These are phyloP conservation scores for Nowickia ferox DNA, from an alignment of 2,888 invertebrate species.

Conservation along the genomic window DNA sequence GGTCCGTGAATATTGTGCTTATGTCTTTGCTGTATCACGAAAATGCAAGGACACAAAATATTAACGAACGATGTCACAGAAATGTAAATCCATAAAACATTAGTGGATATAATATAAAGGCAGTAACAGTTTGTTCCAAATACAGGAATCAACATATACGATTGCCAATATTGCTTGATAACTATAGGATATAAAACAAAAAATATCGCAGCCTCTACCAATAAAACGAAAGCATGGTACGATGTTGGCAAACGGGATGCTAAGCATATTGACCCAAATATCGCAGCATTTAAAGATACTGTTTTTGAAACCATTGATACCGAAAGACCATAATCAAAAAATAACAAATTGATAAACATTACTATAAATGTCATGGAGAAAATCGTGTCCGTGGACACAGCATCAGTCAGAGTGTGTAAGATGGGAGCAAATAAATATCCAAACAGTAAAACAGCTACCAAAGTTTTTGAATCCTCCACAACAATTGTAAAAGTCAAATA, in stretches of 20 bases:
- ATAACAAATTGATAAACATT: slow-evolving; percentile 93
- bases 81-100: slow-evolving; percentile 86
- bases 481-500: slow-evolving; percentile 75
- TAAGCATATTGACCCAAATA: slow-evolving; percentile 97
- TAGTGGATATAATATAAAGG: slow-evolving; percentile 85
- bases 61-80: slow-evolving; percentile 87
- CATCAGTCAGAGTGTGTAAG: slow-evolving; percentile 96
- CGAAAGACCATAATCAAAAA: slow-evolving; percentile 94
- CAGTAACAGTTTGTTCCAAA: slow-evolving; percentile 84
- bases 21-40: slow-evolving; percentile 89
- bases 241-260: slow-evolving; percentile 94
- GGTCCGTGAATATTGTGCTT: slow-evolving; percentile 98
- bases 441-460: slow-evolving; percentile 91
- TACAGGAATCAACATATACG: slow-evolving; percentile 84
- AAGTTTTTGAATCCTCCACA: slow-evolving; percentile 89
- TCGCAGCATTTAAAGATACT: slow-evolving; percentile 95
- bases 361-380: slow-evolving; percentile 95
- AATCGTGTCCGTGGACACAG: slow-evolving; percentile 98
- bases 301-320: slow-evolving; percentile 95
- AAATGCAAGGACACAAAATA: slow-evolving; percentile 89
- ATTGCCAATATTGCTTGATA: slow-evolving; percentile 86
- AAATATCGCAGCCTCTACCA: slow-evolving; percentile 93
- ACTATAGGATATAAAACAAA: slow-evolving; percentile 95
- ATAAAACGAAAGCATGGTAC: slow-evolving; percentile 93
- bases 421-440: slow-evolving; percentile 96